Base-by-base conservation (phyloP, 2,113 vertebrate species). In the Candoia aspera region DNA sequence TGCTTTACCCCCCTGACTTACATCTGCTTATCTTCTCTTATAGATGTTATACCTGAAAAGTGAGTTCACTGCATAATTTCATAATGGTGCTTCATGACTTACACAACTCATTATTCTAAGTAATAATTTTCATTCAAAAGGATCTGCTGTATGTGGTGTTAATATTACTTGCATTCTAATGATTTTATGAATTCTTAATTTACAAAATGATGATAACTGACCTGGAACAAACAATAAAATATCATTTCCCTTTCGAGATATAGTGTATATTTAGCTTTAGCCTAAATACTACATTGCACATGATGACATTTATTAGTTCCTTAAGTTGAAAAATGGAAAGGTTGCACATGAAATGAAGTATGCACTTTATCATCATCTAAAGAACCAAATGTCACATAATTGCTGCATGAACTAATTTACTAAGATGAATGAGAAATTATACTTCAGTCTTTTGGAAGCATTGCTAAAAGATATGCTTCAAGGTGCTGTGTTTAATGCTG, bases 241-340 rank as follows among this genome's bases (percentile, higher is more conserved):
- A 12, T n/a, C 6, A 24, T 64, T 93, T 87, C 33, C 88, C 37
- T 19, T 73, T 62, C 21, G 85, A 86, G 59, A 33, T 42, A 60
- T 87, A n/a, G n/a, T n/a, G n/a, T n/a, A 84, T 86, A 59, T 23
- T 9, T 2, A 55, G 42, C n/a, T 49, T 93, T 87, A 42, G 42
- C 73, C 55, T 79, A 68, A 79, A 42, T 2, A 62, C 9, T 55
- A 62, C 8, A 62, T 4, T 93, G 37, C 4, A 26, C 68, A 94
- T 89, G 26, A 79, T 92, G 86, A 92, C 88, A 94, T 92, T 94
- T 95, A 86, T 89, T 95, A 94, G 92, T 54, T 93, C 23, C 86
- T 84, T 91, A 23, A 60, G 90, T 86, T 91, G 92, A 37, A 91
- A 93, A 96, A 86, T 84, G 73, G 62, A 93, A 89, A 96, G 90